phyloP scores from a whole-genome alignment of 1,140 invertebrate genomes.

The Bathynomus jamesi region DNA sequence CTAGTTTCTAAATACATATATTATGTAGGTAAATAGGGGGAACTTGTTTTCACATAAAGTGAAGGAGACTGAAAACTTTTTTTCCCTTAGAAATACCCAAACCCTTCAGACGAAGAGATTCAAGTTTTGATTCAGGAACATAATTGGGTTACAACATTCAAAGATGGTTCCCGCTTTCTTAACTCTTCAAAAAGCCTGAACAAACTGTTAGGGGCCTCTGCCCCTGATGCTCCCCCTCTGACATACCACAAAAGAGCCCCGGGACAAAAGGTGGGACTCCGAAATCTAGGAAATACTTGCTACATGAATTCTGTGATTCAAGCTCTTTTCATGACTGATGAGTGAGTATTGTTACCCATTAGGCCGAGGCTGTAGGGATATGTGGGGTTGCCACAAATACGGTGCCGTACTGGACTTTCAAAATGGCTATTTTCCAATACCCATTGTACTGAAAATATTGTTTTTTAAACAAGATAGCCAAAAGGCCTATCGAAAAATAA shows the following conservation, averaged over 20 bases:
- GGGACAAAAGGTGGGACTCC: constrained; percentile 50
- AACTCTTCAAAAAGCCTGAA: background rate
- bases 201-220: background rate
- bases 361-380: too few species aligned
- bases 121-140: constrained; percentile 23
- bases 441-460: too few species aligned
- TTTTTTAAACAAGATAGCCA: too few species aligned
- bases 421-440: too few species aligned
- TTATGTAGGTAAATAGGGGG: too few species aligned
- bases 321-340: constrained; percentile 67
- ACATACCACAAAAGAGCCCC: constrained; percentile 17
- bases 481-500: too few species aligned
- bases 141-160: constrained; percentile 6
- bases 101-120: constrained; percentile 24
- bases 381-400: too few species aligned
- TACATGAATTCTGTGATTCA: constrained; percentile 80
- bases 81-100: constrained; percentile 22
- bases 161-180: background rate
- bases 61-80: too few species aligned
- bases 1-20: too few species aligned
- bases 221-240: background rate
- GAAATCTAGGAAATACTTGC: constrained; percentile 78
- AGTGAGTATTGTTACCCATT: constrained; percentile 55
- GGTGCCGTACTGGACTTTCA: too few species aligned
- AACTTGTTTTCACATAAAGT: too few species aligned